Base-by-base conservation (phyloP, 2,797 vertebrate species). In the Hozukius guyotensis region DNA sequence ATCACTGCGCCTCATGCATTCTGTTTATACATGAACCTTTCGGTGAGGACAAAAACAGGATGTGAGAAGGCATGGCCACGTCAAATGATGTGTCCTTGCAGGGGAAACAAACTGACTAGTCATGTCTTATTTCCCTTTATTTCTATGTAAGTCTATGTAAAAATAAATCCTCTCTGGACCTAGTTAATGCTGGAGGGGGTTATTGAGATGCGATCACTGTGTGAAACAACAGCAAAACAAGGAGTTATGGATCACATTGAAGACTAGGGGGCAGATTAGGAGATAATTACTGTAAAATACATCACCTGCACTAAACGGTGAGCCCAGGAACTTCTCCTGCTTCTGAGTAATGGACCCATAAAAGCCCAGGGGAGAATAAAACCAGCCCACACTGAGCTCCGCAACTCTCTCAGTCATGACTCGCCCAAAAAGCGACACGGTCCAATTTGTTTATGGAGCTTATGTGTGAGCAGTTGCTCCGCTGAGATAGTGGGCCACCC, bases 201-300 rank as follows among this genome's bases (percentile, higher is more conserved):
- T 91, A 87, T 77, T 78, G 80, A 87, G 75, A 87, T 84, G 81
- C 80, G 78, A 82, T 83, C 80, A 85, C 42, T 36, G 74, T 57
- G 66, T 52, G 68, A 88, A 89, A 87, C 80, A 90, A 79, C 67
- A 81, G 73, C 69, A 76, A 91, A 92, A 90, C 62, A 81, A 84
- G 76, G 73, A 93, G 78, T 89, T 90, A 87, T 85, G 76, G 75
- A 88, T 88, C 20, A 11, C 74, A 67, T 8, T 77, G 74, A 82
- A 83, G 75, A 80, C 87, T 74, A 32, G 69, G 69, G 81, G 86
- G 83, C 63, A 86, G 89, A 94, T 92, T 80, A 86, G 71, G 24
- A 83, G 81, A 91, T 93, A 94, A 94, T 94, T 89, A 90, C 80
- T 59, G 74, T 86, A 87, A 91, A 94, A 94, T 89, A 89, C 85